Evolutionary conservation across 2,113 vertebrate genomes (phyloP).

Genomic region (Suncus etruscus): DNA sequence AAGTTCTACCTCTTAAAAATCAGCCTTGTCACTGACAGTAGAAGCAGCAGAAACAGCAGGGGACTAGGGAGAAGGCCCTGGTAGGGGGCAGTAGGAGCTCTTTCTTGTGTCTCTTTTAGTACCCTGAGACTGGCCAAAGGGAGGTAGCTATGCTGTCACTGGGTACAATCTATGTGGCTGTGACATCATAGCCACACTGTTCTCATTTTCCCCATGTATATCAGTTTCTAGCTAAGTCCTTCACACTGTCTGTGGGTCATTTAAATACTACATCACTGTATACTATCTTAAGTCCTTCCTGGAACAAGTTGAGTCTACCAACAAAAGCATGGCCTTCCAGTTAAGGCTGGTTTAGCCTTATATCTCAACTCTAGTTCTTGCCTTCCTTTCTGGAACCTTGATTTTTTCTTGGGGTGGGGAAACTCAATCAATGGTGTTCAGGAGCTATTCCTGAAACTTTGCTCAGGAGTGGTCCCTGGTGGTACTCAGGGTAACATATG

Average conservation of each 20-base stretch:
- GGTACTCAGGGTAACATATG: too few species aligned
- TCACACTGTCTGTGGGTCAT: neutral
- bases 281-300: neutral
- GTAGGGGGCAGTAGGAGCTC: neutral
- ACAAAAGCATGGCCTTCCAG: neutral
- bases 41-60: neutral
- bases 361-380: neutral
- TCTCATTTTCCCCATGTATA: neutral
- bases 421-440: too few species aligned
- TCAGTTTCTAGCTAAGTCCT: neutral
- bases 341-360: neutral
- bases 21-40: neutral
- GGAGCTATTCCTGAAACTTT: too few species aligned
- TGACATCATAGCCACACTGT: neutral
- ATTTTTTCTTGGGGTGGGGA: neutral
- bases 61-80: neutral
- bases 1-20: neutral
- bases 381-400: neutral
- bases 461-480: too few species aligned
- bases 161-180: too few species aligned
- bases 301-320: neutral
- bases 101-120: fast-evolving
- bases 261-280: neutral
- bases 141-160: fast-evolving
- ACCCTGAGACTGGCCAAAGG: fast-evolving